Evolutionary conservation across 2,888 invertebrate species (phyloP), one percentile per base, ranked within the genome.

Genomic region (Quadroppia sp.): DNA sequence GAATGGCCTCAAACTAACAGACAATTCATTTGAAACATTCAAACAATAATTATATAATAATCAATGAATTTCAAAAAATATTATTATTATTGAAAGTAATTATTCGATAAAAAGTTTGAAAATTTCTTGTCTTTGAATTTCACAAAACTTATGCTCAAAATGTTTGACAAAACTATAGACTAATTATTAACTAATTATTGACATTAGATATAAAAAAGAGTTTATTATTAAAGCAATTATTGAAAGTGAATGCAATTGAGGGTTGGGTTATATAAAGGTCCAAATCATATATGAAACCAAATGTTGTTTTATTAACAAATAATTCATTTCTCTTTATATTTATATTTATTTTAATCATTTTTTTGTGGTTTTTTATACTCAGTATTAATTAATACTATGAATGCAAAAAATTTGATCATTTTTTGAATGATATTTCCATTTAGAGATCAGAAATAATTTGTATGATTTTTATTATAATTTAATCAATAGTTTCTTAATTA

Each of bases 1-100:
- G 42, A 69, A 69, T 69, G 69, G 69, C 69, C 69, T 42, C 42
- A 45, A 69, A 45, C 45, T 45, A 69, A 69, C 40, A 36, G 40
- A 40, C 64, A 64, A 13, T 15, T 53, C 9, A 15, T 23, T 20
- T 53, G 53, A 50, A 50, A 17, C 36, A 36, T 36, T 36, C 6
- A 36, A 36, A 7, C 4, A 36, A 36, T 9, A 36, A 36, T 36
- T 36, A 7, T 36, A n/a, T n/a, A n/a, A n/a, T 36, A 36, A 4
- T 36, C 36, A 36, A 36, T 7, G 4, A 7, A 36, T 36, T 36
- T 7, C 9, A 36, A 4, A 36, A 36, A 36, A 36, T 9, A 36
- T 9, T n/a, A n/a, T n/a, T n/a, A n/a, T n/a, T n/a, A n/a, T 36
- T 36, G 9, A 36, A 36, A 36, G 36, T 9, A 36, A 53, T 23